phyloP scores from a whole-genome alignment of 2,888 invertebrate genomes.

The Pyrocoelia pectoralis region DNA sequence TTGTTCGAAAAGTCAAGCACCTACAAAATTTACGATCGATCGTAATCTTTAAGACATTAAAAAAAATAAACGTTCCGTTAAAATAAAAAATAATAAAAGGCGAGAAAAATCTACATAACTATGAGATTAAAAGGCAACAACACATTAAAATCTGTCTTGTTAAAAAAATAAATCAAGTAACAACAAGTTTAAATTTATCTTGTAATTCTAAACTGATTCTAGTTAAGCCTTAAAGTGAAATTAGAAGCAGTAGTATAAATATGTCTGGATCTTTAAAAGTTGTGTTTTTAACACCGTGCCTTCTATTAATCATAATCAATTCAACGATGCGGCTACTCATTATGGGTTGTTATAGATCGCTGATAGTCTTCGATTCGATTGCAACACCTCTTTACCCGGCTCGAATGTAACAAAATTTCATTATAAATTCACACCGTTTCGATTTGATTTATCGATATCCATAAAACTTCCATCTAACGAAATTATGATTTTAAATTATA shows the following conservation, averaged over 20 bases:
- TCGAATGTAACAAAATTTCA: constrained; percentile 38
- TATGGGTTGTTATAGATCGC: constrained; percentile 60
- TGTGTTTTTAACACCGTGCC: constrained; percentile 46
- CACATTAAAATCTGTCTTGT: background rate
- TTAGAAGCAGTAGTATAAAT: constrained; percentile 36
- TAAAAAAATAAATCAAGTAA: constrained; percentile 9
- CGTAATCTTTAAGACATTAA: background rate
- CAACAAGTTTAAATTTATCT: constrained; percentile 10
- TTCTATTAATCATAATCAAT: constrained; percentile 60
- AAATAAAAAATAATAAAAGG: constrained; percentile 1
- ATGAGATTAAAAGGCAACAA: background rate
- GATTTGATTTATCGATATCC: constrained; percentile 39
- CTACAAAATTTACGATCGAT: background rate
- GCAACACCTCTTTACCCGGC: constrained; percentile 38
- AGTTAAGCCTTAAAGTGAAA: constrained; percentile 12
- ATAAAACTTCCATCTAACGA: constrained; percentile 27
- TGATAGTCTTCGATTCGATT: constrained; percentile 48
- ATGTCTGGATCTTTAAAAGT: constrained; percentile 40
- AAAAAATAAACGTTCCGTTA: background rate
- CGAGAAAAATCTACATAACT: background rate
- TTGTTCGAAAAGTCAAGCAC: background rate
- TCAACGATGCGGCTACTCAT: constrained; percentile 58
- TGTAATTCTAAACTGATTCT: constrained; percentile 12
- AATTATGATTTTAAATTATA: constrained; percentile 23
- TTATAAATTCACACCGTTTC: constrained; percentile 36